Evolutionary conservation across 2,888 invertebrate species (phyloP).

Genomic region (Acrobasis repandana): DNA sequence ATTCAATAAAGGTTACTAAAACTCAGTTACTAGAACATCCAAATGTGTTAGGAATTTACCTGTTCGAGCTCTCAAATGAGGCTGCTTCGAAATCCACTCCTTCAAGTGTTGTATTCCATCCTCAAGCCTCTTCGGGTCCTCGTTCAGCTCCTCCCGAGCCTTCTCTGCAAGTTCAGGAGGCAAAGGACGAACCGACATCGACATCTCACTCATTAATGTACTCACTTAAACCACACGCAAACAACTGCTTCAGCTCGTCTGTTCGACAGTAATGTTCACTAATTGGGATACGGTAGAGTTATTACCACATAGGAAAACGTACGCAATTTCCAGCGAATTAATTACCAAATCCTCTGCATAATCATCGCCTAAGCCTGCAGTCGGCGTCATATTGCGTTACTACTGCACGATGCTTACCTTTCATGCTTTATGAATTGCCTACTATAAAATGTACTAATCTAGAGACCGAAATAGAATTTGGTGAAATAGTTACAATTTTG

Average conservation of each 20-base stretch:
- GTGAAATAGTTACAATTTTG: background rate
- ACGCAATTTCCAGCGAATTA: constrained; percentile 13
- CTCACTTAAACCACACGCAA: background rate
- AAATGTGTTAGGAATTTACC: constrained; percentile 25
- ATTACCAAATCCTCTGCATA: constrained; percentile 21
- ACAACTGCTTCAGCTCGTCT: background rate
- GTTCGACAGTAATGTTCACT: constrained; percentile 11
- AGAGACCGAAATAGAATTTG: background rate
- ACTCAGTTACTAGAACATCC: too few species aligned
- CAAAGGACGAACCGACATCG: constrained; percentile 46
- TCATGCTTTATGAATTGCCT: constrained; percentile 1
- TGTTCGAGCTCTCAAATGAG: constrained; percentile 61
- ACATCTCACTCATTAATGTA: background rate
- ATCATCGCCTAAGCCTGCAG: constrained; percentile 9
- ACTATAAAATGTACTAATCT: background rate
- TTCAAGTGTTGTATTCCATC: constrained; percentile 72
- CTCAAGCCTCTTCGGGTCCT: constrained; percentile 69
- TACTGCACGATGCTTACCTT: constrained; percentile 11
- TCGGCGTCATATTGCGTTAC: constrained; percentile 7
- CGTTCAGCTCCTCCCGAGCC: constrained; percentile 73
- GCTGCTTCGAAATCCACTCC: constrained; percentile 78
- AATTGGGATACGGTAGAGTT: constrained; percentile 12
- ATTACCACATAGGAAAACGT: constrained; percentile 16
- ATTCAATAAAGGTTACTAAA: too few species aligned
- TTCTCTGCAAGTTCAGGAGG: constrained; percentile 48